Conservation (phyloP, 2,888 invertebrate genomes). For the Acanthosepion esculentum region DNA sequence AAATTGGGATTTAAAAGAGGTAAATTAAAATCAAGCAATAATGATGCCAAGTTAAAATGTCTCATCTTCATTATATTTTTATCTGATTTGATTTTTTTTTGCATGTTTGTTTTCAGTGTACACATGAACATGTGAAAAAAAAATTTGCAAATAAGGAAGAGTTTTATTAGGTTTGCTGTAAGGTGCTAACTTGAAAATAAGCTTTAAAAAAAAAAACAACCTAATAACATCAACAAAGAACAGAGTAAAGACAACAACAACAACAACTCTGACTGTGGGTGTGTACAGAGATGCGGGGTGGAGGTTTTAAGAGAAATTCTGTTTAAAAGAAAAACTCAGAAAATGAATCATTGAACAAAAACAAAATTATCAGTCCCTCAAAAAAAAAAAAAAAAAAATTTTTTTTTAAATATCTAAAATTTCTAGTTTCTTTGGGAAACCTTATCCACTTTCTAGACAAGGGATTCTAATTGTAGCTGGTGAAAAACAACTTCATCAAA, state of each 20-base stretch:
- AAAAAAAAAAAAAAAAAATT: background rate
- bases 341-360: background rate
- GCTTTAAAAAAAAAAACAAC: background rate
- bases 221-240: background rate
- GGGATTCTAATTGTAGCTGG: background rate
- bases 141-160: background rate
- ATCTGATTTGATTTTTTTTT: background rate
- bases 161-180: constrained; percentile 33
- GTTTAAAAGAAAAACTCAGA: background rate
- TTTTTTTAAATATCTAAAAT: background rate
- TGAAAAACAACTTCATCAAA: background rate
- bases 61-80: background rate
- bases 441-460: background rate
- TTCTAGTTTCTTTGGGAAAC: background rate
- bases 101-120: background rate
- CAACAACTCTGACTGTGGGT: background rate
- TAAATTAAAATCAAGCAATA: constrained; percentile 18
- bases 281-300: background rate
- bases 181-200: background rate
- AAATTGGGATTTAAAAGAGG: background rate
- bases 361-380: background rate
- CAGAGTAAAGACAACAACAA: background rate
- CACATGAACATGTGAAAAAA: background rate
- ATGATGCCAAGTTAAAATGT: background rate
- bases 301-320: background rate